These are phyloP conservation scores for Augiades crinisus DNA, from an alignment of 2,888 invertebrate species.

Conservation along the genomic window DNA sequence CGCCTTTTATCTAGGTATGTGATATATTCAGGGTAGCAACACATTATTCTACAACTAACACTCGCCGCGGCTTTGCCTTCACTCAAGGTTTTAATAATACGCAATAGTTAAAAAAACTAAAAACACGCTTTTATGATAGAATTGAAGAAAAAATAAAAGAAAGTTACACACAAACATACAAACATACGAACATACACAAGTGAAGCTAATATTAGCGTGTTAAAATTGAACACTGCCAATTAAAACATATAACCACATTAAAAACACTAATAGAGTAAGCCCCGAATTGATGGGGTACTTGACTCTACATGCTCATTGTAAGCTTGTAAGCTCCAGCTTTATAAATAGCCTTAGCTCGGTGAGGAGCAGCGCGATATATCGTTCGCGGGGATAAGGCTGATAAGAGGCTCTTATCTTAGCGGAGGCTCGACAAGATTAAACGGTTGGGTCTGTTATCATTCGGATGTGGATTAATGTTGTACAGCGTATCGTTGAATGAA, in stretches of 20 bases:
- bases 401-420: constrained; percentile 10
- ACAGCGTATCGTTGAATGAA: not conserved
- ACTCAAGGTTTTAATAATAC: no score
- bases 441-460: constrained; percentile 16
- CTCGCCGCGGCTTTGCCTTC: not conserved
- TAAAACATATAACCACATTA: no score
- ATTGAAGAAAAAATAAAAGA: no score
- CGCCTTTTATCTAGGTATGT: constrained; percentile 13
- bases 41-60: not conserved
- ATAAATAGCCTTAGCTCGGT: constrained; percentile 12
- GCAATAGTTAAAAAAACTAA: no score
- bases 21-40: not conserved
- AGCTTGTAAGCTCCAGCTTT: constrained; percentile 15
- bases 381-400: constrained; percentile 1
- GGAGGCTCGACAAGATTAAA: constrained; percentile 22
- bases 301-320: constrained; percentile 8
- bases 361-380: constrained; percentile 12
- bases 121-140: no score
- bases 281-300: constrained; percentile 20
- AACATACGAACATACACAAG: no score
- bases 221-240: no score
- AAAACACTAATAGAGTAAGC: not conserved
- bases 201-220: no score
- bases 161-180: no score
- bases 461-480: constrained; percentile 18